A percentile compares a stretch with the other conserved stretches of the same genome.
Conservation (phyloP, 1,140 invertebrate species). For the Camponotus pennsylvanicus region DNA sequence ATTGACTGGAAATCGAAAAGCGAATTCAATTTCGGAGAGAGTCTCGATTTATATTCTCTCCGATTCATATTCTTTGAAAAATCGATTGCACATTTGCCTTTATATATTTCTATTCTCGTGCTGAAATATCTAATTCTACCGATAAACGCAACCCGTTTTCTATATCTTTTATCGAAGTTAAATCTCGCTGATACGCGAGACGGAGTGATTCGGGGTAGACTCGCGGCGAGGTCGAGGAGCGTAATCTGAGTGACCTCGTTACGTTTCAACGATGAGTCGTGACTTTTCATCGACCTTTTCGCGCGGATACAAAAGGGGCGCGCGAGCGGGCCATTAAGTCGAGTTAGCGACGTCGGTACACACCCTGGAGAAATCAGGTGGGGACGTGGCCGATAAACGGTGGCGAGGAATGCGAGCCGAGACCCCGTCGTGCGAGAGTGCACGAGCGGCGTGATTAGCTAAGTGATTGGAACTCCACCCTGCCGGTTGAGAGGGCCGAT, state of each 20-base stretch:
- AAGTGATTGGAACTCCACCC: constrained; percentile 78
- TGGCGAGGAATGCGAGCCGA: constrained; percentile 45
- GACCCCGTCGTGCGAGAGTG: constrained; percentile 52
- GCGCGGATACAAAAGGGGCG: constrained; percentile 48
- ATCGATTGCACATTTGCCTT: constrained; percentile 1
- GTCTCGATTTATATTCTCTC: background rate
- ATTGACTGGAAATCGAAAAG: constrained; percentile 61
- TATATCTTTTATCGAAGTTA: constrained; percentile 31
- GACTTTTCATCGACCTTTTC: constrained; percentile 60
- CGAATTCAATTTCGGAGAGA: constrained; percentile 56
- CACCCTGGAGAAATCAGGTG: constrained; percentile 62
- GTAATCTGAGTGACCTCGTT: constrained; percentile 57
- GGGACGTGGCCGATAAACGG: constrained; percentile 64
- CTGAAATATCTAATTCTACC: constrained; percentile 20
- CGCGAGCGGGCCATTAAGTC: constrained; percentile 58
- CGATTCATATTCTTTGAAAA: constrained; percentile 8
- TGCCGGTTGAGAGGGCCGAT: constrained; percentile 64
- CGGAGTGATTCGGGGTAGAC: constrained; percentile 11
- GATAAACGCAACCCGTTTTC: constrained; percentile 8
- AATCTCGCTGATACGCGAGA: background rate
- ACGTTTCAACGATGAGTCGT: constrained; percentile 58
- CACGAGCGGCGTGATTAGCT: constrained; percentile 75
- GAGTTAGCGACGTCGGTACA: constrained; percentile 66
- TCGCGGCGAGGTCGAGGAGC: constrained; percentile 29
- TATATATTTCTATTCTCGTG: constrained; percentile 14